Base-by-base conservation (phyloP, 2,113 vertebrate genomes). In the Cryptomyrus ogoouensis region DNA sequence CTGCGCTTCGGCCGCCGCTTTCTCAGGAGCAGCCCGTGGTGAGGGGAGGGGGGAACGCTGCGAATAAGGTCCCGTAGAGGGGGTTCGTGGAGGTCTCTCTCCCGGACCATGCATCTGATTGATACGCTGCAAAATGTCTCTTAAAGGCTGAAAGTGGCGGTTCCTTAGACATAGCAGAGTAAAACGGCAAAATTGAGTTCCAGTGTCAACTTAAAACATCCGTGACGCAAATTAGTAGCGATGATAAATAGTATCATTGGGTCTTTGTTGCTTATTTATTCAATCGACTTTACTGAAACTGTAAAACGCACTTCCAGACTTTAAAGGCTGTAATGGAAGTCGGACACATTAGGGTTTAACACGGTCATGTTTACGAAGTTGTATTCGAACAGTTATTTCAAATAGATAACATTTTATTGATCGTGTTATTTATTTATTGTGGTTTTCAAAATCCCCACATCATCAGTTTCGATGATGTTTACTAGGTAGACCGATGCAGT, bases 401-500 rank as follows among this genome's bases (percentile, higher is more conserved):
- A 80, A 80, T 80, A 47, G 7, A 24, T 47, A n/a, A 21, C 2
- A 44, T n/a, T 24, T 47, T 84, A 24, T 44, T 84, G 17, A 46
- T 84, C 83, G 39, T 84, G 17, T 84, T 24, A 47, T 84, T 84
- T 47, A 46, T 84, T 87, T 87, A 87, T 87, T 53, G 39, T 24
- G 17, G 39, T 47, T 84, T 84, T 84, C 21, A 84, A 21, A 84
- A 84, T 84, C 47, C 44, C 50, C 27, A 13, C n/a, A 88, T 88
- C 35, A 46, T 44, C n/a, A 88, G 31, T 21, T 88, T 44, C 50
- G 31, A 56, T 49, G 9, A 17, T 87, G 1, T 88, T 46, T 62
- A 88, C 56, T 35, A 9, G 31, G 56, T 24, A 10, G 53, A 17
- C 31, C 39, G 31, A 62, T 62, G 15, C 19, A 42, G 27, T 66